Conservation (phyloP, 1,140 invertebrate species). For the Cheumatopsyche charites region DNA sequence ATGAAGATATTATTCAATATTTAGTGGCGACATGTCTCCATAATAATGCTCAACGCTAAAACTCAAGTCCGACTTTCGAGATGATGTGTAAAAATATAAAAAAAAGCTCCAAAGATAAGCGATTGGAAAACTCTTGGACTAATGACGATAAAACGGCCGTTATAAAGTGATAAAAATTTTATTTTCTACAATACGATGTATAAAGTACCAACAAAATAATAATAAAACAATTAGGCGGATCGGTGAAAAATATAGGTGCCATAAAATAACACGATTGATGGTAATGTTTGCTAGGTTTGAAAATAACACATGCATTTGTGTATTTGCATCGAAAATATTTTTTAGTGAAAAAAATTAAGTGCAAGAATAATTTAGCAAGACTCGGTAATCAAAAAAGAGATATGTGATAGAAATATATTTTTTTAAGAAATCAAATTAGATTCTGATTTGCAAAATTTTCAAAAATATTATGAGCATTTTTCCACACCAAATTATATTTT, state of each 20-base stretch:
- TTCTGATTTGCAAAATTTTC: no score
- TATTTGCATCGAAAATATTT: no score
- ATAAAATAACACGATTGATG: not conserved
- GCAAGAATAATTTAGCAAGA: no score
- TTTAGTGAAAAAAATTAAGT: no score
- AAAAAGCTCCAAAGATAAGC: not conserved
- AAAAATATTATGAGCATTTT: no score
- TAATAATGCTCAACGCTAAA: not conserved
- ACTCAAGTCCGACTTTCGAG: not conserved
- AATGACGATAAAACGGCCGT: slow-evolving; percentile 23
- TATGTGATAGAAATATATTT: no score
- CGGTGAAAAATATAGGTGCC: not conserved
- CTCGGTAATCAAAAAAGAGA: no score
- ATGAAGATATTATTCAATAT: slow-evolving; percentile 22
- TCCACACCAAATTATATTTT: no score
- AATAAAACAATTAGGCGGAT: slow-evolving; percentile 15
- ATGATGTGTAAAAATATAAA: not conserved
- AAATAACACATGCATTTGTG: no score
- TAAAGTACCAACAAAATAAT: slow-evolving; percentile 18
- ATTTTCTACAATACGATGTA: slow-evolving; percentile 5
- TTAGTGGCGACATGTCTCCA: not conserved
- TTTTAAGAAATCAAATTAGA: no score
- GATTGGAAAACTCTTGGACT: slow-evolving; percentile 23
- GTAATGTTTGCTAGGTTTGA: no score
- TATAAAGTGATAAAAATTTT: slow-evolving; percentile 20